phyloP scores from a whole-genome alignment of 1,140 invertebrate species.

The Oppia nitens region DNA sequence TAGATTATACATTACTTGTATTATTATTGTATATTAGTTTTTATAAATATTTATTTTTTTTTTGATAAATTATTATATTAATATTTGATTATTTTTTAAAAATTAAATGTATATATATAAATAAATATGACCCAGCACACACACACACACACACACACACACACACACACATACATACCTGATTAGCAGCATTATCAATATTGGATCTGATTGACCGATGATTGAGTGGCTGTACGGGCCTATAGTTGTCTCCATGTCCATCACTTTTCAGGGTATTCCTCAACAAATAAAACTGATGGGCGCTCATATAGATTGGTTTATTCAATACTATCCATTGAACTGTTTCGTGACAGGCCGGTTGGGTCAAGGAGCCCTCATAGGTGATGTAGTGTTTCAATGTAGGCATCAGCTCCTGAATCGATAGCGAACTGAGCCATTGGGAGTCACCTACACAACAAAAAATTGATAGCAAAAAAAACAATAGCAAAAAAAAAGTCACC shows the following conservation, averaged over 20 bases:
- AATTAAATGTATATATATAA: background rate
- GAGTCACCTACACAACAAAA: background rate
- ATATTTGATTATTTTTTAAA: background rate
- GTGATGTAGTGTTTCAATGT: conserved; percentile 75
- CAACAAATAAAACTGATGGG: conserved; percentile 13
- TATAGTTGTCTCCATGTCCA: conserved; percentile 59
- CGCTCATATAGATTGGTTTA: conserved; percentile 85
- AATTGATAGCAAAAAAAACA: background rate
- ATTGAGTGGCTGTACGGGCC: conserved; percentile 70
- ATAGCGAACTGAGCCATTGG: conserved; percentile 51
- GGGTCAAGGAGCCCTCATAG: conserved; percentile 86
- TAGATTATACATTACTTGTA: background rate
- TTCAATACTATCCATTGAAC: conserved; percentile 85
- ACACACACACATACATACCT: no score
- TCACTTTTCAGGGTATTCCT: conserved; percentile 3
- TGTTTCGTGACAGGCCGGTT: conserved; percentile 42
- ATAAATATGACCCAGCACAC: background rate
- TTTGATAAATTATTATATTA: background rate
- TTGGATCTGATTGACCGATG: conserved; percentile 81
- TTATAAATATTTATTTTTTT: background rate
- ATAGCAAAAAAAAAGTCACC: background rate
- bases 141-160: no score
- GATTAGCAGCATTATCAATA: conserved; percentile 56
- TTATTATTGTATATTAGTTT: background rate
- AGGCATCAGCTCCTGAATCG: conserved; percentile 61